Evolutionary conservation across 2,797 vertebrate species (phyloP), one percentile per base, ranked within the genome.

Genomic region (Darevskia nairensis): DNA sequence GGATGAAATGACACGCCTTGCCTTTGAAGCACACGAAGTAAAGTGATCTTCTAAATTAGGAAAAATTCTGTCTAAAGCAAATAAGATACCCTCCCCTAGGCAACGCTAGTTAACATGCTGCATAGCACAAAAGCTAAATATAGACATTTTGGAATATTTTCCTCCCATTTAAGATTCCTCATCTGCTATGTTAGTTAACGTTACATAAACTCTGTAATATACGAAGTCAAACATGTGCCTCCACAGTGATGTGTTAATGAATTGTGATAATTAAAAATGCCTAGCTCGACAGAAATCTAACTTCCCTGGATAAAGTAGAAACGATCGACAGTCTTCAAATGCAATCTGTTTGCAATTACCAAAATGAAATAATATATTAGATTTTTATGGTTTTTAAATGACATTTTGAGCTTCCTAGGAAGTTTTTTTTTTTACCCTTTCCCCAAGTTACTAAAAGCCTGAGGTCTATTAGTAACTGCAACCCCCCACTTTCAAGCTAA

Each of bases 401-500:
- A 95, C 94, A 97, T 96, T 94, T 92, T 96, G 95, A 85, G 93
- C 96, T 97, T 97, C 95, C 93, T 94, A 96, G 96, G 96, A 98
- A 98, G 97, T 96, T 97, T 39, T 96, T 96, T 10, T 90, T 95
- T 96, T 96, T 97, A 95, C 96, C 93, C 95, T 96, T 98, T 97
- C 96, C 96, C 97, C 95, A 98, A 98, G 98, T 98, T 98, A 98
- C 97, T 97, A 97, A 98, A 97, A 98, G 97, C 98, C 97, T 96
- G 95, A 96, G 97, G 97, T 98, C 98, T 98, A 98, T 98, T 98
- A 98, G 98, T 97, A 98, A 98, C 98, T 98, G 97, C 98, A 98
- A 98, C 97, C 97, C 97, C 98, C 97, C 96, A 97, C 97, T 96
- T 97, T 98, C 96, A 96, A 98, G 98, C 98, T 99, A 99, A 99